These are phyloP conservation scores for Notothenia rossii DNA, from an alignment of 2,113 vertebrate genomes.

Conservation along the genomic window DNA sequence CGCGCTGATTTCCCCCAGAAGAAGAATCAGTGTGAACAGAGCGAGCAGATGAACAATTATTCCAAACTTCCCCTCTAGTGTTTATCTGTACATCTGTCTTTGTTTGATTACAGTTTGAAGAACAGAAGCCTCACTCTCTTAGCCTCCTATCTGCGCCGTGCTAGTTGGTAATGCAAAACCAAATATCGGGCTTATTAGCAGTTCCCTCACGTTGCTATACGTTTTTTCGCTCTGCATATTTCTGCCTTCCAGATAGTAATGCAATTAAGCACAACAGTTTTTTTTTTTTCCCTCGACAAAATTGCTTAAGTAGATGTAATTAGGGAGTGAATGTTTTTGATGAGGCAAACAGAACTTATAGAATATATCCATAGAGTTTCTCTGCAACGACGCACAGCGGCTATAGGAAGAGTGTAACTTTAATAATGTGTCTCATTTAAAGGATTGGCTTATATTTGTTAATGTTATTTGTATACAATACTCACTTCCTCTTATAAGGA, in stretches of 20 bases:
- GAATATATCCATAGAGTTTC: constrained; percentile 69
- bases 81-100: constrained; percentile 76
- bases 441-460: not conserved
- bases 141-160: constrained; percentile 63
- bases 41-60: constrained; percentile 62
- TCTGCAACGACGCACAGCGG: constrained; percentile 11
- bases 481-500: not conserved
- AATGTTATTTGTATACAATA: not conserved
- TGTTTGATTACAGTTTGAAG: constrained; percentile 72
- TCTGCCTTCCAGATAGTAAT: constrained; percentile 84
- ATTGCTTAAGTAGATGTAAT: constrained; percentile 84
- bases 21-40: constrained; percentile 5
- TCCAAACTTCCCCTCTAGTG: constrained; percentile 68
- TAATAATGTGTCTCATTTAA: constrained; percentile 28
- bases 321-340: constrained; percentile 79
- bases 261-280: constrained; percentile 82
- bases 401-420: constrained; percentile 41
- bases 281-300: constrained; percentile 65
- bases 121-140: constrained; percentile 61
- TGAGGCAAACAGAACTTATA: constrained; percentile 73
- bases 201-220: constrained; percentile 80
- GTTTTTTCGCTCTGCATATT: constrained; percentile 82
- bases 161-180: constrained; percentile 75
- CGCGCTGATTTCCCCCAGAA: not conserved
- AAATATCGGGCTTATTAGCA: constrained; percentile 82